Evolutionary conservation across 2,797 vertebrate genomes (phyloP), one percentile per base, ranked within the genome.

Genomic region (Alcedo atthis): DNA sequence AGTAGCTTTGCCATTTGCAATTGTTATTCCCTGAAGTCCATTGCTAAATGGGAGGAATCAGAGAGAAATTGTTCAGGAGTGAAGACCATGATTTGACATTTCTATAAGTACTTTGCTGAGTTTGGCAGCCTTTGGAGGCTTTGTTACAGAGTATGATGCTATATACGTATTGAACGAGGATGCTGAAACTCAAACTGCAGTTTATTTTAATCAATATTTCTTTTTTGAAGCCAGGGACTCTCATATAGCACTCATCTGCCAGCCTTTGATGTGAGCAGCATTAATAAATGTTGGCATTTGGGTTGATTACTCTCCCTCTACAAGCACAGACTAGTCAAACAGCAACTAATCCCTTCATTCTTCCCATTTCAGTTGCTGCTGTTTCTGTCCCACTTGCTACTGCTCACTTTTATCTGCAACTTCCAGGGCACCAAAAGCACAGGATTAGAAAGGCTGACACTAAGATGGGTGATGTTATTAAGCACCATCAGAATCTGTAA

Each of bases 131-230:
- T 91, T 88, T 13, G 45, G 89, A 83, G 91, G 87, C 55, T 94
- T 77, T 91, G 87, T 86, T 79, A 87, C 78, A 78, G 87, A 79
- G 81, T 71, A 78, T 49, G 81, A 83, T 92, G 73, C 87, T 86
- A 37, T 87, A 40, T 85, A 68, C 79, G 71, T 67, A 92, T 91
- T 74, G 93, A 97, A 88, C 54, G 8, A 85, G 58, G 89, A 94
- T 45, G 66, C 26, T 91, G 80, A 93, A 96, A 89, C 63, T 96
- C 93, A 90, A 73, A 33, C 53, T 22, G 16, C 84, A 87, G 68
- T 91, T 97, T 96, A 95, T 96, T 97, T 94, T 90, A 94, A 96
- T 97, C 93, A 66, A 94, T 96, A 95, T 57, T 91, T 93, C 87
- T 89, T 86, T 92, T 90, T 73, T 88, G 73, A 95, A 94, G 90